phyloP scores from a whole-genome alignment of 1,140 invertebrate genomes.

The Brachionus sp. region DNA sequence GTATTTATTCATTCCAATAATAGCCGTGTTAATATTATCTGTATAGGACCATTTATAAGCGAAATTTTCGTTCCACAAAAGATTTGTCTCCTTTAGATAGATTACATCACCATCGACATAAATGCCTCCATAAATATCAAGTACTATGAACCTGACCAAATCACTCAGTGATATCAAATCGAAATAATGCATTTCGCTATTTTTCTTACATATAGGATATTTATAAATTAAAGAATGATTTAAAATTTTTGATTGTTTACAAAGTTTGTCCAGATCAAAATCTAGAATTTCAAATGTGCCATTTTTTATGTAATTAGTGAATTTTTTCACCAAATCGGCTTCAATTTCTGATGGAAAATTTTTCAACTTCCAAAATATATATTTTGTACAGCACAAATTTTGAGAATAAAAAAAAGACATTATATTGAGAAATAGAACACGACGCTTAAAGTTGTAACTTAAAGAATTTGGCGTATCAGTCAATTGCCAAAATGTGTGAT shows the following conservation, averaged over 20 bases:
- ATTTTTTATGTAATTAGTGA: background rate
- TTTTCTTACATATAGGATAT: conserved; percentile 1
- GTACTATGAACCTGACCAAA: conserved; percentile 1
- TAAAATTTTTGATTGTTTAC: background rate
- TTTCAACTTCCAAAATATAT: conserved; percentile 34
- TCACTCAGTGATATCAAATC: conserved; percentile 5
- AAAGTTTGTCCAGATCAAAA: background rate
- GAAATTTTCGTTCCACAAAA: conserved; percentile 20
- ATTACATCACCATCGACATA: conserved; percentile 38
- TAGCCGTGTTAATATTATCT: background rate
- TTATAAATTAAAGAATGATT: background rate
- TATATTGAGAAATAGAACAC: conserved; percentile 2
- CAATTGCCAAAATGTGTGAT: conserved; percentile 44
- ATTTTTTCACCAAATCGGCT: background rate
- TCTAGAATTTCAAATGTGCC: background rate
- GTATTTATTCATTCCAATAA: conserved; percentile 38
- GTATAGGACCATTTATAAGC: conserved; percentile 41
- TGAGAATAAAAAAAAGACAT: conserved; percentile 36
- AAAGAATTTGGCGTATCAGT: background rate
- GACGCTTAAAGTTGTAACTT: background rate
- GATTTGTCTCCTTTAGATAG: background rate
- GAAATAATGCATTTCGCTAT: background rate
- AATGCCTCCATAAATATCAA: conserved; percentile 33
- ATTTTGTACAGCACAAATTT: conserved; percentile 19
- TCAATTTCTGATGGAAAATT: conserved; percentile 10